These are phyloP conservation scores for Lota lota DNA, from an alignment of 2,113 vertebrate species.

Conservation along the genomic window DNA sequence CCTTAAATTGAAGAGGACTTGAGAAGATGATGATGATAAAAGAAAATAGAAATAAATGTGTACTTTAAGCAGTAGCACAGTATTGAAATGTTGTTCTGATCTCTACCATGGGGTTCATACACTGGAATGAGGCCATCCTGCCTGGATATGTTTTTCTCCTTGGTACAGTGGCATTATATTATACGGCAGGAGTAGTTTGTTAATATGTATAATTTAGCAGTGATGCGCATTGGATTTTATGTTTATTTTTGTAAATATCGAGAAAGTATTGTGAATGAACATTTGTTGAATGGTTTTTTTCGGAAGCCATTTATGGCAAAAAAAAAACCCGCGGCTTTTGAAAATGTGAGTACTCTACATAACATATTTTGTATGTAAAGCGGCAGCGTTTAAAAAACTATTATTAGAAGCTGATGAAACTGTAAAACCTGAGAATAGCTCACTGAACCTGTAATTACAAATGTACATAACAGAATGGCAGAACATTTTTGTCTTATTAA, in stretches of 20 bases:
- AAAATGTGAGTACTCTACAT: slow-evolving; percentile 65
- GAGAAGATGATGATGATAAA: slow-evolving; percentile 6
- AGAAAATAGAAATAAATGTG: slow-evolving; percentile 5
- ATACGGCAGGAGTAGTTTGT: slow-evolving; percentile 80
- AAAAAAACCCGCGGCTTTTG: slow-evolving; percentile 68
- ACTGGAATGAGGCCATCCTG: slow-evolving; percentile 42
- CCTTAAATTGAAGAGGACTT: too few relatives aligned
- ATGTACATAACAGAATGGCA: slow-evolving; percentile 88
- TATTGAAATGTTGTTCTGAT: slow-evolving; percentile 34
- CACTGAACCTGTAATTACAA: slow-evolving; percentile 87
- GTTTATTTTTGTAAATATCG: slow-evolving; percentile 84
- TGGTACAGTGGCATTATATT: slow-evolving; percentile 71
- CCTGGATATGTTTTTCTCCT: slow-evolving; percentile 13
- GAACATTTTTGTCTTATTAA: slow-evolving; percentile 85
- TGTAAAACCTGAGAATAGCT: slow-evolving; percentile 79
- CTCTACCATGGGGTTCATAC: slow-evolving; percentile 31
- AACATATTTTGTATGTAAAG: slow-evolving; percentile 90
- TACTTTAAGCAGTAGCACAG: slow-evolving; percentile 38
- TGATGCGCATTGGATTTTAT: slow-evolving; percentile 64
- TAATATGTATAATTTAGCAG: slow-evolving; percentile 95
- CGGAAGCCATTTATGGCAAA: slow-evolving; percentile 68
- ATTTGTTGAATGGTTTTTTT: slow-evolving; percentile 77
- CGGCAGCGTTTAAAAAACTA: slow-evolving; percentile 77
- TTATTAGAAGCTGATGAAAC: slow-evolving; percentile 60
- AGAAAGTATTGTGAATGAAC: slow-evolving; percentile 92